Conservation (phyloP, 2,888 invertebrate genomes). For the Archips xylosteana region DNA sequence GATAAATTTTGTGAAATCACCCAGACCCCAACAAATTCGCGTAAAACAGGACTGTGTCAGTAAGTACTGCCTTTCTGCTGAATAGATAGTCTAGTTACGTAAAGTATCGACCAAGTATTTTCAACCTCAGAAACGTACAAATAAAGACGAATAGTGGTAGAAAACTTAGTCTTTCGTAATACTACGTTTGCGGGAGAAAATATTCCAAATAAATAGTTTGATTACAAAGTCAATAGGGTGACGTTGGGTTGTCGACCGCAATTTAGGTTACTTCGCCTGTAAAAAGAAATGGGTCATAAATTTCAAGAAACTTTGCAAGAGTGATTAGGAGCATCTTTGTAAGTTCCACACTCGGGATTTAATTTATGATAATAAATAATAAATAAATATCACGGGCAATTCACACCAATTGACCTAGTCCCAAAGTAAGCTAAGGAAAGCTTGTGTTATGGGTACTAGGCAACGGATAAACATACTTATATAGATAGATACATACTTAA, state of each 20-base stretch:
- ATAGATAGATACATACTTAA: too few relatives aligned
- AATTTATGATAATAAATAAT: too few relatives aligned
- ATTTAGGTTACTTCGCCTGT: too few relatives aligned
- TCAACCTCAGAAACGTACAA: neutral
- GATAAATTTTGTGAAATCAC: neutral
- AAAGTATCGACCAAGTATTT: neutral
- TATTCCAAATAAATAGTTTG: conserved; percentile 15
- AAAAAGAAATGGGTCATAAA: too few relatives aligned
- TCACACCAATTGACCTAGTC: too few relatives aligned
- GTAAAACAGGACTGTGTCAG: neutral
- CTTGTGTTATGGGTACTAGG: too few relatives aligned
- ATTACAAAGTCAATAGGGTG: neutral
- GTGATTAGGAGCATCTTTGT: too few relatives aligned
- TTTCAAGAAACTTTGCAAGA: too few relatives aligned
- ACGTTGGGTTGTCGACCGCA: neutral
- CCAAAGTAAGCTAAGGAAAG: too few relatives aligned
- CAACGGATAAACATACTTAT: too few relatives aligned
- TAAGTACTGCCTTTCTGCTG: conserved; percentile 1
- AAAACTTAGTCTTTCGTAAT: neutral
- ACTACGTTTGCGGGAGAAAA: neutral
- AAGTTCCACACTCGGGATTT: too few relatives aligned
- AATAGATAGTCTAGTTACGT: neutral
- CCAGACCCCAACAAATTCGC: neutral
- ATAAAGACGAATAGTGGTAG: neutral
- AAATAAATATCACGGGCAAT: too few relatives aligned